Evolutionary conservation across 2,888 invertebrate genomes (phyloP), one percentile per base, ranked within the genome.

Genomic region (Bibio marci): DNA sequence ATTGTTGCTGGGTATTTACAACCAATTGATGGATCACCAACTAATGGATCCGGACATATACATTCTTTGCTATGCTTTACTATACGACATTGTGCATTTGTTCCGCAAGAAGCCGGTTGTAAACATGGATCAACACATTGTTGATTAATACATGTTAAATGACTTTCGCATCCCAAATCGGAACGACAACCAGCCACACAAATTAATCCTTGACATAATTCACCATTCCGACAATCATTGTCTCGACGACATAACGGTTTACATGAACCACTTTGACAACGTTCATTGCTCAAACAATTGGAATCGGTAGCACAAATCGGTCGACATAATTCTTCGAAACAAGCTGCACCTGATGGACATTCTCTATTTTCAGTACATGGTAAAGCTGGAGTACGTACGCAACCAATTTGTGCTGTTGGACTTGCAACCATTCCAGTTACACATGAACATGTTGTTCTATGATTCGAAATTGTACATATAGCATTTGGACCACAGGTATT

Each of bases 401-500:
- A 91, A 1, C 85, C 91, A 27, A 90, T 73, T 53, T 85, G 83
- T 2, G 90, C 80, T 2, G 85, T 80, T 36, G 88, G 88, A 57
- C 83, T 88, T 11, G 88, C 81, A 49, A 88, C 83, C 55, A 87
- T 73, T 17, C 78, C 80, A 36, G 70, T 65, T 27, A 76, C 66
- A 53, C 90, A 90, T 17, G 80, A 76, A 53, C 90, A 90, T 28
- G 76, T 70, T 5, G 87, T 80, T 49, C 85, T 72, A 53, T 86
- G 80, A 52, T 83, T 81, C 11, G 76, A 70, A 2, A 83, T 80
- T 0, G 80, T 72, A 52, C 88, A 87, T 15, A 74, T 63, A 2
- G 87, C 81, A 52, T 87, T 86, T 1, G 86, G 85, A 13, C 88
- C 88, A 52, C 88, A 88, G 1, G 86, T 83, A 48, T 73, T 76